phyloP scores from a whole-genome alignment of 2,113 vertebrate species.

The Planiliza haematocheilus region DNA sequence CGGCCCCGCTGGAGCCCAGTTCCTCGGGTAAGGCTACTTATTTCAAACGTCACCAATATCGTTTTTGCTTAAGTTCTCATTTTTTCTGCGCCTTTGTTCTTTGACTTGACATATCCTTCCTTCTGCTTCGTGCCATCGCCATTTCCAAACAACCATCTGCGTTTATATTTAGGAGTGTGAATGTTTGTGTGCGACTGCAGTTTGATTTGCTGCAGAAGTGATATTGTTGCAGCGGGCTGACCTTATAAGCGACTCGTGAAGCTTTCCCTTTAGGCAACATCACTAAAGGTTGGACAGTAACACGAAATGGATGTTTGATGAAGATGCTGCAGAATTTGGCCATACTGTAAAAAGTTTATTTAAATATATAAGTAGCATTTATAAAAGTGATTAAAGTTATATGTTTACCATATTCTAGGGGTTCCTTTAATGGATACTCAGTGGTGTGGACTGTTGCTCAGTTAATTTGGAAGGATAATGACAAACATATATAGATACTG shows the following conservation, averaged over 20 bases:
- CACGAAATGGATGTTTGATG: neutral
- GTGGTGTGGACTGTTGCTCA: no score
- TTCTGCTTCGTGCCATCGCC: slow-evolving; percentile 69
- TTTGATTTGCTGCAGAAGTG: slow-evolving; percentile 12
- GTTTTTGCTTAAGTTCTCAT: slow-evolving; percentile 27
- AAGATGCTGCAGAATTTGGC: no score
- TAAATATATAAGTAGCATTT: no score
- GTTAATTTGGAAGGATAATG: no score
- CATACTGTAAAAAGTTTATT: no score
- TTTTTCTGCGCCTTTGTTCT: slow-evolving; percentile 40
- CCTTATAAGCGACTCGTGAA: neutral
- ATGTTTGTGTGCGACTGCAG: slow-evolving; percentile 16
- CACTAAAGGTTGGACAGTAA: neutral
- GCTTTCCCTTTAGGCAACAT: neutral
- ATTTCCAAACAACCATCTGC: slow-evolving; percentile 67
- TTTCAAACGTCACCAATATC: neutral
- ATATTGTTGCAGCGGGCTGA: slow-evolving; percentile 15
- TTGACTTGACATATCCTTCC: slow-evolving; percentile 53
- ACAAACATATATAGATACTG: no score
- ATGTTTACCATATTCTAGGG: no score
- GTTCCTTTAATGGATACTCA: no score
- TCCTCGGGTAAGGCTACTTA: slow-evolving; percentile 91
- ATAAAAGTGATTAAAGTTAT: no score
- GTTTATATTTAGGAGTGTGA: slow-evolving; percentile 47
- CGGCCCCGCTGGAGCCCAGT: slow-evolving; percentile 97